Percentiles rank a stretch among this genome's conserved stretches.
Conservation (phyloP, 1,140 invertebrate genomes). For the Arctopsyche grandis region DNA sequence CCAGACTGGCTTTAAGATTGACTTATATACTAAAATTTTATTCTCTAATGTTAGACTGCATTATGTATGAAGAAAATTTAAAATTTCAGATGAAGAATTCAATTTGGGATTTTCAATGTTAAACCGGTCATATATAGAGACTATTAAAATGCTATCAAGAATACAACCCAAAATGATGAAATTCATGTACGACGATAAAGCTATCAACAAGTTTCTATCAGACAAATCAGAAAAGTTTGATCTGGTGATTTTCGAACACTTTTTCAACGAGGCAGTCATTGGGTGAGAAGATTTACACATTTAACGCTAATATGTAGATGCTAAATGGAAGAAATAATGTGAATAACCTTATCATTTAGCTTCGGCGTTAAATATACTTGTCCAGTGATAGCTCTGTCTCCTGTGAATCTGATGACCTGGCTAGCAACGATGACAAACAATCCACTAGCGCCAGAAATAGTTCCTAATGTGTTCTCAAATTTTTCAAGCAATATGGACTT, state of each 20-base stretch:
- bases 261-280: conserved; percentile 28
- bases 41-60: too few species aligned
- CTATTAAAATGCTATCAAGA: not conserved
- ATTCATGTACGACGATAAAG: not conserved
- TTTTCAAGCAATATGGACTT: not conserved
- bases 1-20: too few species aligned
- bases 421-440: not conserved
- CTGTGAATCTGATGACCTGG: not conserved
- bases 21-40: too few species aligned
- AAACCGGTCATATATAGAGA: not conserved
- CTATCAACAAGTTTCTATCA: conserved; percentile 4
- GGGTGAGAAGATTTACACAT: not conserved
- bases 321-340: not conserved
- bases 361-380: conserved; percentile 32
- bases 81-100: not conserved
- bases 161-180: not conserved
- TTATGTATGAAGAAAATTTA: too few species aligned
- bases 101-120: not conserved
- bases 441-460: not conserved
- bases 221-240: conserved; percentile 46
- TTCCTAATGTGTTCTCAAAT: not conserved
- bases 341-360: not conserved
- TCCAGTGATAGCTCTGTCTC: conserved; percentile 18
- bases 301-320: not conserved
- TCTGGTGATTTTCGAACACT: conserved; percentile 43